phyloP scores from a whole-genome alignment of 2,113 vertebrate genomes.

The Gadus chalcogrammus region DNA sequence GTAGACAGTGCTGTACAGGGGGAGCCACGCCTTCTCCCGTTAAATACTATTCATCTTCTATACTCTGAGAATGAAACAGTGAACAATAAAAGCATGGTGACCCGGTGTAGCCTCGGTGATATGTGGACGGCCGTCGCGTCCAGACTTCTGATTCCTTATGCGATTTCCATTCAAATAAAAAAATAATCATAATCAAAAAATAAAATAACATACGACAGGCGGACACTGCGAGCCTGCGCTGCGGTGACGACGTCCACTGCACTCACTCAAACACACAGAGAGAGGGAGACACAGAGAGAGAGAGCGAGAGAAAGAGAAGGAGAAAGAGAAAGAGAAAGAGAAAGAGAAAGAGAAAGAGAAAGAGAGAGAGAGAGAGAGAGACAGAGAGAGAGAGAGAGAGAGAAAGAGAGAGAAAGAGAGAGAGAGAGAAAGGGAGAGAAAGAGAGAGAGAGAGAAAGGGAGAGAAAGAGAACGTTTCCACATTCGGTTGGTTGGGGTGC shows the following conservation, averaged over 20 bases:
- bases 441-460: constrained; percentile 52
- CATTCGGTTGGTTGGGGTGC: constrained; percentile 56
- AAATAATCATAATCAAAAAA: constrained; percentile 62
- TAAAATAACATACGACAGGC: constrained; percentile 72
- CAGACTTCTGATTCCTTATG: constrained; percentile 64
- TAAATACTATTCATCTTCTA: constrained; percentile 83
- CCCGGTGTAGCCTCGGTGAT: constrained; percentile 82
- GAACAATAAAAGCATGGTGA: constrained; percentile 80
- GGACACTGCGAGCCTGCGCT: constrained; percentile 77
- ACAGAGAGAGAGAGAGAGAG: constrained; percentile 49
- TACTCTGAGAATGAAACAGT: constrained; percentile 77
- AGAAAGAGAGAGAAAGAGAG: not conserved
- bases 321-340: too few relatives aligned
- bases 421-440: too few relatives aligned
- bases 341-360: too few relatives aligned
- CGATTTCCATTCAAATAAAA: constrained; percentile 63
- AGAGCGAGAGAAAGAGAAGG: constrained; percentile 17
- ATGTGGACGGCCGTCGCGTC: constrained; percentile 61
- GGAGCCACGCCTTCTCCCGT: constrained; percentile 79
- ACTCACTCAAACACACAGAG: constrained; percentile 82
- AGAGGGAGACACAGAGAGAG: constrained; percentile 58
- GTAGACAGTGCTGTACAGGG: constrained; percentile 75
- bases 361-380: constrained; percentile 66
- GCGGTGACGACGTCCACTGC: constrained; percentile 77
- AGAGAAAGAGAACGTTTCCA: constrained; percentile 48